Evolutionary conservation across 2,113 vertebrate genomes (phyloP).

Genomic region (Percopsis transmontana): DNA sequence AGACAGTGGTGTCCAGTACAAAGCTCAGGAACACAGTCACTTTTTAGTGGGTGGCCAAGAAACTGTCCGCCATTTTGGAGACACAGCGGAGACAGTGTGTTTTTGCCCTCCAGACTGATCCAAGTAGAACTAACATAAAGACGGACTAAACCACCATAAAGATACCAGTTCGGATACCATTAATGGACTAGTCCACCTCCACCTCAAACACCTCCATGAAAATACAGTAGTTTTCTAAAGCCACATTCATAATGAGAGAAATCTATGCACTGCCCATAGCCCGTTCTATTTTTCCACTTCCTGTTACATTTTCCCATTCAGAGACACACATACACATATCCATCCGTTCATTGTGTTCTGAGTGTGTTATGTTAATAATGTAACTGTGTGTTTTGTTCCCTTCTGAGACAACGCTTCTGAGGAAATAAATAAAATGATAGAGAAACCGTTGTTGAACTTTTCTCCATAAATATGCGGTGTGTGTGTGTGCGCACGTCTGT

Average conservation of each 20-base stretch:
- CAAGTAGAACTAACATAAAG: constrained; percentile 4
- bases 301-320: constrained; percentile 28
- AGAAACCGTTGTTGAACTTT: constrained; percentile 46
- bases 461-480: constrained; percentile 30
- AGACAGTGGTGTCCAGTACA: not conserved
- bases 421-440: constrained; percentile 66
- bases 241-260: constrained; percentile 40
- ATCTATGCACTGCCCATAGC: not conserved
- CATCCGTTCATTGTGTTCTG: constrained; percentile 29
- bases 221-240: not conserved
- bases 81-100: not conserved
- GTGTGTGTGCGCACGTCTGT: constrained; percentile 26
- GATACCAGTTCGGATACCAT: not conserved
- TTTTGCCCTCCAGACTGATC: not conserved
- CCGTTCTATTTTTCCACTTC: constrained; percentile 12
- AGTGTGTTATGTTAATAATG: constrained; percentile 50
- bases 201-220: constrained; percentile 5
- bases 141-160: constrained; percentile 16
- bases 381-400: constrained; percentile 44
- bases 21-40: not conserved
- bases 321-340: constrained; percentile 19
- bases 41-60: not conserved
- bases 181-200: constrained; percentile 11
- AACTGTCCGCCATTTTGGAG: constrained; percentile 27
- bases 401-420: constrained; percentile 49